Conservation (phyloP, 2,888 invertebrate genomes). For the Macrophya alboannulata region DNA sequence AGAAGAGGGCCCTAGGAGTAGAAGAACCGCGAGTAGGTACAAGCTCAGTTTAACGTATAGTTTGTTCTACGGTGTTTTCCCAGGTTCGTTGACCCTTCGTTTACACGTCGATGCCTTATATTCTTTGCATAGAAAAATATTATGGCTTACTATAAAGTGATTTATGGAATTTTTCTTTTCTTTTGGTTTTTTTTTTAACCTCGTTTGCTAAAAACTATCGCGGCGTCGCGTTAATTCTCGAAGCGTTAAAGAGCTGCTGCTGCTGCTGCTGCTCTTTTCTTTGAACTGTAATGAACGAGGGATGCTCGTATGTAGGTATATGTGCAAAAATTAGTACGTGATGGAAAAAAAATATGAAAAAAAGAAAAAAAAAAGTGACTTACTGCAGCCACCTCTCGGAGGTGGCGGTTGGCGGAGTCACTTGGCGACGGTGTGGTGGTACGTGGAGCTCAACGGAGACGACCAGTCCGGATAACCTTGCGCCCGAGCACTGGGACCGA, state of each 20-base stretch:
- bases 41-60: neutral
- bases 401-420: neutral
- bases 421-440: conserved; percentile 16
- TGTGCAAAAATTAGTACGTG: conserved; percentile 19
- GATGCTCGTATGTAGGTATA: neutral
- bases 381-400: neutral
- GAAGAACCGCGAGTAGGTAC: neutral
- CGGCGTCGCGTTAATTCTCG: neutral
- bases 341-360: neutral
- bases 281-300: neutral
- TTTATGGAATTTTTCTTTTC: neutral
- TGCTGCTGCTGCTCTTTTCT: neutral
- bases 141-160: neutral
- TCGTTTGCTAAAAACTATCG: neutral
- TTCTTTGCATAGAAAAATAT: neutral
- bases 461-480: conserved; percentile 55
- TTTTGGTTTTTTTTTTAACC: neutral
- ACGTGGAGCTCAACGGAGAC: conserved; percentile 35
- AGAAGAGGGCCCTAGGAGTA: too few species aligned
- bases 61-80: conserved; percentile 9
- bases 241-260: neutral
- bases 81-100: conserved; percentile 37
- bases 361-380: neutral
- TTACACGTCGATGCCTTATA: neutral
- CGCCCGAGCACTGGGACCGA: conserved; percentile 39